phyloP scores from a whole-genome alignment of 2,888 invertebrate genomes.

The Lithosia quadra region DNA sequence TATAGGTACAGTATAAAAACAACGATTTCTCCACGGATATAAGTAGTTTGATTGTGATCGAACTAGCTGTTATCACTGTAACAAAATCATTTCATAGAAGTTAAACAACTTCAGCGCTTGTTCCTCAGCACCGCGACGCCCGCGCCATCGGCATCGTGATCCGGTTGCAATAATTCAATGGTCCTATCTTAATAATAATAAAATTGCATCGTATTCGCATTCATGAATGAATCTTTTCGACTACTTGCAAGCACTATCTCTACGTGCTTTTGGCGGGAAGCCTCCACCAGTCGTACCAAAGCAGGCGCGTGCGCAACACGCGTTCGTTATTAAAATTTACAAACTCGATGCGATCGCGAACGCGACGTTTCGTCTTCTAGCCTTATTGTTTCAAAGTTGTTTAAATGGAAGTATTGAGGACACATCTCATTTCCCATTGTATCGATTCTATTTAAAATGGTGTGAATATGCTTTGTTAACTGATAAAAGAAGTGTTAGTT shows the following conservation, averaged over 20 bases:
- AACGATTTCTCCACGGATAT: background rate
- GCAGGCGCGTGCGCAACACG: slow-evolving; percentile 84
- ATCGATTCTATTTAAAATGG: slow-evolving; percentile 76
- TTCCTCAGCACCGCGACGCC: slow-evolving; percentile 16
- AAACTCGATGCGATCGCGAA: slow-evolving; percentile 78
- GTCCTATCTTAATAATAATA: slow-evolving; percentile 61
- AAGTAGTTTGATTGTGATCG: slow-evolving; percentile 4
- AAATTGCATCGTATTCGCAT: slow-evolving; percentile 72
- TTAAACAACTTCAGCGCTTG: slow-evolving; percentile 31
- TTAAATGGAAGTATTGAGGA: slow-evolving; percentile 83
- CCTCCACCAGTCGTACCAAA: slow-evolving; percentile 75
- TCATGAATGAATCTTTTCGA: slow-evolving; percentile 76
- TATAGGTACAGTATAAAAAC: background rate
- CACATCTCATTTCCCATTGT: slow-evolving; percentile 81
- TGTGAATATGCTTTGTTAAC: slow-evolving; percentile 82
- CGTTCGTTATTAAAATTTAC: slow-evolving; percentile 69
- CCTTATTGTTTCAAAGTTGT: slow-evolving; percentile 72
- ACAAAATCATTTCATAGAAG: slow-evolving; percentile 32
- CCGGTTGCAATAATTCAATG: slow-evolving; percentile 57
- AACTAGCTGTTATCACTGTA: slow-evolving; percentile 14
- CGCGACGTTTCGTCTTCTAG: slow-evolving; percentile 81
- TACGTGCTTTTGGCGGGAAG: slow-evolving; percentile 82
- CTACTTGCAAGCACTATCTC: slow-evolving; percentile 69
- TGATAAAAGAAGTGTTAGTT: slow-evolving; percentile 83
- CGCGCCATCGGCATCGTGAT: slow-evolving; percentile 51